Evolutionary conservation across 1,140 invertebrate genomes (phyloP), one percentile per base, ranked within the genome.

Genomic region (Babylonia areolata): DNA sequence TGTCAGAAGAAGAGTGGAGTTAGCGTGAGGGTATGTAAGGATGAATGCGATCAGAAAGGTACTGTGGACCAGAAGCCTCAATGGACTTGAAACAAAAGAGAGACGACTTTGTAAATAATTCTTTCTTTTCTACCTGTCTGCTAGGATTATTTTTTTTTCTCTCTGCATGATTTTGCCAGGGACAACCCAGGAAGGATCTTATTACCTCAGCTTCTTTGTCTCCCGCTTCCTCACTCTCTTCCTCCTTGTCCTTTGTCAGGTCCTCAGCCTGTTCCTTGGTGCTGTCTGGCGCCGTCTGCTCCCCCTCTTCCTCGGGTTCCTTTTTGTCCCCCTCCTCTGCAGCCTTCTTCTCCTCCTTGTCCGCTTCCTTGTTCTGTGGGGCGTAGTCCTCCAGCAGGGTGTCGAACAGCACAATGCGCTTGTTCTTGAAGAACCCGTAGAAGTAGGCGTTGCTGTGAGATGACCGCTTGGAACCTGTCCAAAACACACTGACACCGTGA

Each of bases 361-460:
- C 86, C 46, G 89, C 86, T 40, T 91, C 86, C 71, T 90, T 88
- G 77, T 89, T 92, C 33, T 87, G 83, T 17, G 92, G 92, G 40
- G 89, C 95, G 87, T 96, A 96, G 91, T 96, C 96, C 92, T 97
- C 96, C 28, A 99, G 94, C 51, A 99, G 94, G 9, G 99, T 99
- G 94, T 99, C 99, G 95, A 98, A 99, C 5, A 99, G 95, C n/a
- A 99, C 99, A 93, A 99, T 99, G 86, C 99, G 95, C 93, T 99
- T 99, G 79, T 98, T 97, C 91, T 99, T 99, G 95, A 98, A 98
- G 89, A 99, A 97, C 5, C 99, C 99, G 95, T 99, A 99, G 91
- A 99, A 97, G 93, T 99, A 99, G 20, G 99, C 99, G 96, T 99
- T 99, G 91, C 98, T 99, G 92, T 99, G 99, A 1, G 97, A 96